Conservation (phyloP, 2,797 vertebrate genomes). For the Dicrostonyx torquatus region DNA sequence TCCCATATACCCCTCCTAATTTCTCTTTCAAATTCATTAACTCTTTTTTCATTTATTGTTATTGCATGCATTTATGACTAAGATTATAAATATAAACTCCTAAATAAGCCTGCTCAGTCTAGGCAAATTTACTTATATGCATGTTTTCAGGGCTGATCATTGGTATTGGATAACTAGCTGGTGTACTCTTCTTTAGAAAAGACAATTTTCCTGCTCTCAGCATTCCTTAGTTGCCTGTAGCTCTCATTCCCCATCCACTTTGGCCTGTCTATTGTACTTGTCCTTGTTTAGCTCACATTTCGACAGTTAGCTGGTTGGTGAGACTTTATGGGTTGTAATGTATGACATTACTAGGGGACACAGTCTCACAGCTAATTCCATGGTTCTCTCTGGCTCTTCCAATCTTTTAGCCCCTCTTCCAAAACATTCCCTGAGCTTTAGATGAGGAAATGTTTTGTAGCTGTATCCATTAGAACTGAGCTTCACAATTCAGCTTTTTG, state of each 20-base stretch:
- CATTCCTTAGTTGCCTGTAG: neutral
- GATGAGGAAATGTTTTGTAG: neutral
- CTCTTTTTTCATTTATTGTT: neutral
- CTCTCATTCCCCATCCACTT: neutral
- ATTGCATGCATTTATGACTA: neutral
- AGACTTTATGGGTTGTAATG: neutral
- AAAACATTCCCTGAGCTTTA: neutral
- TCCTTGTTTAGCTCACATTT: neutral
- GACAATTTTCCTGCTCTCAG: neutral
- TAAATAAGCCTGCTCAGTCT: neutral
- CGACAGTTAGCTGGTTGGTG: too few species aligned
- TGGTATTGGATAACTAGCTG: neutral
- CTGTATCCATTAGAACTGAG: neutral
- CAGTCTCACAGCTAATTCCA: neutral
- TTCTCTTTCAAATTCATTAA: neutral
- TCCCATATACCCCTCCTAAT: neutral
- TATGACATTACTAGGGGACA: neutral
- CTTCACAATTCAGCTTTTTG: neutral
- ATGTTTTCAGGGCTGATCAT: neutral
- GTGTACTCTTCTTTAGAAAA: neutral
- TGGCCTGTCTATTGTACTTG: neutral
- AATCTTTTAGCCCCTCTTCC: too few species aligned
- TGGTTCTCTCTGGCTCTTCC: neutral
- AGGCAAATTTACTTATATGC: too few species aligned
- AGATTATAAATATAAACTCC: neutral